Conservation (phyloP, 2,888 invertebrate species). For the Nineta flava region DNA sequence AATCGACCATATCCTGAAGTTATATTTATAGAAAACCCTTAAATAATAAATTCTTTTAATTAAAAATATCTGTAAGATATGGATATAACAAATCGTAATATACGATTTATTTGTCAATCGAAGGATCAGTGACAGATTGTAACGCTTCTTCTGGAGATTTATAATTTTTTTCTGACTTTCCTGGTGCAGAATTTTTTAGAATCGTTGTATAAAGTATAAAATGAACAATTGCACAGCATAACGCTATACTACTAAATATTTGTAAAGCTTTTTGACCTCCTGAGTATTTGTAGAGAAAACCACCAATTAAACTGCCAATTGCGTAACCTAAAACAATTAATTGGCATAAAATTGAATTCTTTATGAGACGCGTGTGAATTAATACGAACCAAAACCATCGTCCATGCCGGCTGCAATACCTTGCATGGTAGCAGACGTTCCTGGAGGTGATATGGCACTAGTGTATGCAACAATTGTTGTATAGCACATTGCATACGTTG, state of each 20-base stretch:
- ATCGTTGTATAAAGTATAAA: constrained; percentile 26
- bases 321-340: constrained; percentile 43
- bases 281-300: constrained; percentile 43
- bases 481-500: constrained; percentile 76
- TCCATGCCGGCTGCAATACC: constrained; percentile 80
- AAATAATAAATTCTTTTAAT: no score
- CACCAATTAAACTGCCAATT: constrained; percentile 58
- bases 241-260: constrained; percentile 30
- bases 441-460: constrained; percentile 32
- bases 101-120: no score
- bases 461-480: constrained; percentile 58
- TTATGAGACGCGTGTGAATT: background rate
- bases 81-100: no score
- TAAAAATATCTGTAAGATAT: no score
- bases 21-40: no score
- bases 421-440: constrained; percentile 72
- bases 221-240: constrained; percentile 28
- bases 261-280: constrained; percentile 43
- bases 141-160: constrained; percentile 18
- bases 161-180: constrained; percentile 12
- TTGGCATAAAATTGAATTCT: background rate
- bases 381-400: constrained; percentile 51
- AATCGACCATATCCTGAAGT: no score
- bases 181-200: constrained; percentile 21
- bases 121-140: no score